Evolutionary conservation across 2,113 vertebrate species (phyloP).

Genomic region (Silurus asotus): DNA sequence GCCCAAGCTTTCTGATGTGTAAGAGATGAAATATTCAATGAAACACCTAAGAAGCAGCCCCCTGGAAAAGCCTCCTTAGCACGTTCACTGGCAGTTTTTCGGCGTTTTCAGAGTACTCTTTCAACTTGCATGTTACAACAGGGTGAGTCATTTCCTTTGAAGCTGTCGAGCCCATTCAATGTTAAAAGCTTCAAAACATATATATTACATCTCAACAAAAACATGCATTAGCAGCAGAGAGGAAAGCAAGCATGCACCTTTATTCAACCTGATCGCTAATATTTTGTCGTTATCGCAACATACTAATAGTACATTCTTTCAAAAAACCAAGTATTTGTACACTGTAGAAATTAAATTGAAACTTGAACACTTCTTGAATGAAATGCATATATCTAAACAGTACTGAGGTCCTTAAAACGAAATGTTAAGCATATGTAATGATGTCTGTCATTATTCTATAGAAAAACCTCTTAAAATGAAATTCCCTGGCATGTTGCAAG

Average conservation of each 20-base stretch:
- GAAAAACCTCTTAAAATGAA: not conserved
- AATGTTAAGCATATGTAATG: not conserved
- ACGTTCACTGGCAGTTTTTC: conserved; percentile 19
- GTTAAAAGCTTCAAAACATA: conserved; percentile 36
- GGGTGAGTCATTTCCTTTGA: conserved; percentile 30
- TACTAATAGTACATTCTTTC: not conserved
- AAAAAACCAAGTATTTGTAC: not conserved
- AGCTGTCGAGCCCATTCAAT: conserved; percentile 7
- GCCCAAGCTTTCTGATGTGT: conserved; percentile 10
- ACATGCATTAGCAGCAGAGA: not conserved
- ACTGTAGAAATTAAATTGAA: not conserved
- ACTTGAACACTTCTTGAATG: too few species aligned
- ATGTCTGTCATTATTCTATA: not conserved
- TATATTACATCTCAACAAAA: conserved; percentile 11
- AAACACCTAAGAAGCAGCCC: not conserved
- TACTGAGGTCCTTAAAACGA: not conserved
- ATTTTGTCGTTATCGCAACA: not conserved
- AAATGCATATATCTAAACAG: not conserved
- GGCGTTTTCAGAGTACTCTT: not conserved
- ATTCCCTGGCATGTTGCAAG: too few species aligned
- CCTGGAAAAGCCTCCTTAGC: not conserved
- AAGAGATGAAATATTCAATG: not conserved
- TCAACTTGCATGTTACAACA: conserved; percentile 28
- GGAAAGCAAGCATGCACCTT: not conserved
- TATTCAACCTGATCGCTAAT: not conserved